Evolutionary conservation across 2,797 vertebrate species (phyloP), one percentile per base, ranked within the genome.

Genomic region (Dromococcyx pavoninus): DNA sequence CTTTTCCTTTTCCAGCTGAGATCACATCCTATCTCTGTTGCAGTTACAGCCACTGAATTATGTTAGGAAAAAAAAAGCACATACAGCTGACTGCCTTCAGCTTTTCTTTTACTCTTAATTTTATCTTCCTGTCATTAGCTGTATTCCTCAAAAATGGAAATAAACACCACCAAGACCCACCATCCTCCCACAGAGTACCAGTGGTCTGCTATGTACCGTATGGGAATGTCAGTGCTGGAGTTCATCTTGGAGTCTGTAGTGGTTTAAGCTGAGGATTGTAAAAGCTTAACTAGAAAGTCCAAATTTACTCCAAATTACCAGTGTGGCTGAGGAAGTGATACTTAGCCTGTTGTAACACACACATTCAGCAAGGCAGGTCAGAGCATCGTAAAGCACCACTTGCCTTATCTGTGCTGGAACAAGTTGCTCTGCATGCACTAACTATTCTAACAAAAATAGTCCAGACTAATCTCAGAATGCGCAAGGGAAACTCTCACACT

Each of bases 401-500:
- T 96, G 89, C 94, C 89, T 96, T 95, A 94, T 97, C 95, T 91
- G 65, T 0, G 2, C 67, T 91, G 91, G 87, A 95, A 86, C 92
- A 93, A 95, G 95, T 93, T 1, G 37, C 80, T 94, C 91, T 92
- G 88, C 92, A 94, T 57, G 83, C 93, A 75, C 86, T 58, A 93
- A 95, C 89, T 89, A 76, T 90, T 90, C 94, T 78, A 91, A 93
- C 88, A 93, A 95, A 92, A 95, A 89, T 94, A 94, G 95, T 96
- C 91, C 91, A 70, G 82, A 96, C 94, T 95, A 96, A 95, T 93
- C 94, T 95, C 93, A 86, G 94, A 95, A 94, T 61, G 72, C 0
- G 10, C 89, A 83, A 57, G 62, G 88, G 77, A 80, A 93, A 91
- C 92, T 93, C 91, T 96, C 85, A 72, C 86, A 73, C 28, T 0